Percentiles rank a stretch among this genome's conserved stretches.
phyloP scores from a whole-genome alignment of 2,888 invertebrate species.

The Andrena minutula region DNA sequence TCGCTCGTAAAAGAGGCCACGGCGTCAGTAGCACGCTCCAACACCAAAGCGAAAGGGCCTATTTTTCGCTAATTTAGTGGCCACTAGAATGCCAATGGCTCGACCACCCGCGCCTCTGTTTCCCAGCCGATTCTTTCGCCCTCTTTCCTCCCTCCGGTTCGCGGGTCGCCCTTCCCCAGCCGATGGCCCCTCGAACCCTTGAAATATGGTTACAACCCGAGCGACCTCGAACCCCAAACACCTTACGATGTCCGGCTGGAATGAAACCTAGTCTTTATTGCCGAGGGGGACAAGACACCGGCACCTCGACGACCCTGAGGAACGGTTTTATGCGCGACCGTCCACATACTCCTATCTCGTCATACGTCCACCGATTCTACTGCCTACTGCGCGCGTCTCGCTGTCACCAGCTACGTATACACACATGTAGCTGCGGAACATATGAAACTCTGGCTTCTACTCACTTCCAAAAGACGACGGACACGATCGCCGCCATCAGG shows the following conservation, averaged over 20 bases:
- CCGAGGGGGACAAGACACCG: conserved; percentile 15
- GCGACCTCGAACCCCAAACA: conserved; percentile 56
- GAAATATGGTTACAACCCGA: conserved; percentile 67
- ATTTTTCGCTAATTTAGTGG: conserved; percentile 73
- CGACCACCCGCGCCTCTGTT: conserved; percentile 18
- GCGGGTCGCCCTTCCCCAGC: conserved; percentile 15
- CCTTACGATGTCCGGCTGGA: conserved; percentile 61
- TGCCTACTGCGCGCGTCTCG: background rate
- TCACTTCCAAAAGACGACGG: conserved; percentile 95
- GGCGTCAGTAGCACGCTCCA: conserved; percentile 40
- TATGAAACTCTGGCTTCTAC: conserved; percentile 83
- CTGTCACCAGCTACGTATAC: too few relatives aligned
- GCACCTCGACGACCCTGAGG: conserved; percentile 29
- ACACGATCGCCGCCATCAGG: conserved; percentile 92
- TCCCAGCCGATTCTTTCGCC: conserved; percentile 14
- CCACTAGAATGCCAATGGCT: conserved; percentile 62
- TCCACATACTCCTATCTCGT: background rate
- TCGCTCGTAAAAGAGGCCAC: conserved; percentile 22
- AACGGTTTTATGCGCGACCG: conserved; percentile 44
- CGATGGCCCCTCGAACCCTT: conserved; percentile 63
- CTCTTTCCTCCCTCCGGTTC: conserved; percentile 9
- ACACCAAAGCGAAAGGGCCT: conserved; percentile 38
- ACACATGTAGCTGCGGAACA: too few relatives aligned
- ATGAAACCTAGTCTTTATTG: conserved; percentile 69
- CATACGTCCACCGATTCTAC: conserved; percentile 2